A percentile compares a stretch with the other conserved stretches of the same genome.
Evolutionary conservation across 2,888 invertebrate species (phyloP).

Genomic region (Hemicrepidius hirtus): DNA sequence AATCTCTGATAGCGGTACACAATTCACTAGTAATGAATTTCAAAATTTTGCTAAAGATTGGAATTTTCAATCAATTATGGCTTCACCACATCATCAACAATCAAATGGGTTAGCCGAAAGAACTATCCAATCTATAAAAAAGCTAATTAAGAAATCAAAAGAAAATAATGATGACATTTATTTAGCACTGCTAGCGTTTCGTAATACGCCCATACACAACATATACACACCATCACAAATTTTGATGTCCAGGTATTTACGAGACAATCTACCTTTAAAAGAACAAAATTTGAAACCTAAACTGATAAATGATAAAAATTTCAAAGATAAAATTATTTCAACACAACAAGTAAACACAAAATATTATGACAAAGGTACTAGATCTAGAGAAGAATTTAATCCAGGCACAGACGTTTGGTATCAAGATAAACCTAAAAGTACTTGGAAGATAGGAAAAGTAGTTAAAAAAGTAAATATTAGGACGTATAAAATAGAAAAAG

Average conservation of each 20-base stretch:
- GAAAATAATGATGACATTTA: conserved; percentile 31
- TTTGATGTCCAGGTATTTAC: conserved; percentile 13
- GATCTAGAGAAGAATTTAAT: background rate
- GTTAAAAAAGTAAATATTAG: background rate
- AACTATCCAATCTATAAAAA: conserved; percentile 32
- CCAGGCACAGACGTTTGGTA: background rate
- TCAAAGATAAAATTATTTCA: background rate
- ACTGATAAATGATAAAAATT: background rate
- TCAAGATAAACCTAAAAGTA: background rate
- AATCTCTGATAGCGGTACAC: conserved; percentile 46
- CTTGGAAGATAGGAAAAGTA: conserved; percentile 6
- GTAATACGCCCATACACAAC: conserved; percentile 33
- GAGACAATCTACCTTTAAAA: conserved; percentile 6
- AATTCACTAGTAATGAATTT: conserved; percentile 39
- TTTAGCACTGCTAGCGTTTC: conserved; percentile 18
- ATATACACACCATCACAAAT: conserved; percentile 24
- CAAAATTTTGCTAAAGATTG: conserved; percentile 38
- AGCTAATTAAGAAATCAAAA: conserved; percentile 34
- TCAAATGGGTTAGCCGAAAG: conserved; percentile 30
- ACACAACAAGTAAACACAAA: background rate
- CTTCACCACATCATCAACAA: conserved; percentile 37
- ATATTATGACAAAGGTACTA: background rate
- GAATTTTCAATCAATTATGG: conserved; percentile 39
- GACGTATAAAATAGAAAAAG: conserved; percentile 5
- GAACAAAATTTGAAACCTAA: conserved; percentile 7